A percentile compares a stretch with the other conserved stretches of the same genome.
Evolutionary conservation across 2,797 vertebrate species (phyloP).

Genomic region (Cuculus canorus): DNA sequence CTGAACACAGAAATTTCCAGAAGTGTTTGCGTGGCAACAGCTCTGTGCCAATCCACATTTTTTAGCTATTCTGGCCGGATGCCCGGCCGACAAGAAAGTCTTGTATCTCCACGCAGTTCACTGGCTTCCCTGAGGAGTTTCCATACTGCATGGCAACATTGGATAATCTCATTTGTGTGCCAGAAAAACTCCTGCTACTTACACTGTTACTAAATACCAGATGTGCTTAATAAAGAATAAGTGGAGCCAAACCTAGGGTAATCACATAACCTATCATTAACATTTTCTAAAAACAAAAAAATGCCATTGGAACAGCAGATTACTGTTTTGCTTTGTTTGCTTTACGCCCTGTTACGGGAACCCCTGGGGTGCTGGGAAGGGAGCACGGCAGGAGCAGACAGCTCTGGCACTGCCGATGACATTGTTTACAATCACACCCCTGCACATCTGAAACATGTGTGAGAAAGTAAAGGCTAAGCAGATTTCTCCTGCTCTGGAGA

Average conservation of each 20-base stretch:
- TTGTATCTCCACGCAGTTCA: constrained; percentile 82
- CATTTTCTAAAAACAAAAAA: constrained; percentile 81
- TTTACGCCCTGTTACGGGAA: constrained; percentile 80
- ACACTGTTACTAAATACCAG: constrained; percentile 89
- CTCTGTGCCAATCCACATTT: constrained; percentile 87
- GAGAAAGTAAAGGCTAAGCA: constrained; percentile 75
- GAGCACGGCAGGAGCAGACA: constrained; percentile 68
- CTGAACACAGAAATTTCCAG: constrained; percentile 92
- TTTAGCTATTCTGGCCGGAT: constrained; percentile 85
- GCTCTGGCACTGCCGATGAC: constrained; percentile 63
- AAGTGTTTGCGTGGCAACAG: constrained; percentile 91
- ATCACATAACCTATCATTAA: constrained; percentile 89
- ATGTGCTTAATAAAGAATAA: constrained; percentile 81
- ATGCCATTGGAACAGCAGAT: constrained; percentile 77
- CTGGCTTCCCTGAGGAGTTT: constrained; percentile 87
- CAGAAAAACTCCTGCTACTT: constrained; percentile 87
- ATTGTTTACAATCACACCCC: constrained; percentile 78
- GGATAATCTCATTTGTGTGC: constrained; percentile 84
- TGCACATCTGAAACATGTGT: constrained; percentile 76
- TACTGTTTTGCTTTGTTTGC: constrained; percentile 82
- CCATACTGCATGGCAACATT: constrained; percentile 86
- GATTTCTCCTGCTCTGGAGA: constrained; percentile 39
- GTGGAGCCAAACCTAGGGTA: constrained; percentile 81
- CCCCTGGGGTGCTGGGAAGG: constrained; percentile 75
- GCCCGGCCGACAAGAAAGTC: constrained; percentile 89